Base-by-base conservation (phyloP, 2,797 vertebrate species). In the Rhabdomys pumilio region DNA sequence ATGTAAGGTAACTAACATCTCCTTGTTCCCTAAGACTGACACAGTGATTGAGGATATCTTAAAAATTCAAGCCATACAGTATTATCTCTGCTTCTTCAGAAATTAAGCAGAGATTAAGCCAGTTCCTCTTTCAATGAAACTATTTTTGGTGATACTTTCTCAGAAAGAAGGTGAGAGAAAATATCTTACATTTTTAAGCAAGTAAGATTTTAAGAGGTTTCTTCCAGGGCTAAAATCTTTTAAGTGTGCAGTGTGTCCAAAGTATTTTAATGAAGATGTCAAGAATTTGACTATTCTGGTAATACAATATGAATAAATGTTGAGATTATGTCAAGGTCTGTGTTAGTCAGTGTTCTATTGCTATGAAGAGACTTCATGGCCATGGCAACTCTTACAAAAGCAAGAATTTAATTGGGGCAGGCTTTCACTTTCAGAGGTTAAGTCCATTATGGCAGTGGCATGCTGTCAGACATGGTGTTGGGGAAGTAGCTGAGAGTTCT, bases 111-210 rank as follows among this genome's bases (percentile, higher is more conserved):
- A 90, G 82, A 79, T 97, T 38, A 96, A 94, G 73, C 24, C 47
- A 89, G 44, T 63, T 85, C 22, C 34, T 96, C 69, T 69, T 72
- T 38, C 2, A 75, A 76, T 85, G 34, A 38, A 93, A 94, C 11
- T 83, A 61, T 29, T 88, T 88, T 88, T 44, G 79, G 38, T 57
- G 82, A 81, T 73, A 79, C 34, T n/a, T 96, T 41, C 69, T 90
- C 61, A 77, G 34, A 93, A 86, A 81, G 69, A 20, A 91, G 61
- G 17, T 20, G 7, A 80, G 12, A 88, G 55, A 86, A 90, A 93
- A 93, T 38, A 61, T 88, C n/a, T 88, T 94, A n/a, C 47, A 88
- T 87, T 87, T 73, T 83, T n/a, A 84, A 90, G 50, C 47, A 88
- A 38, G 2, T 95, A 89, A 69, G 88, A 96, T 88, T 96, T 76